Conservation (phyloP, 2,113 vertebrate species). For the Forbesichthys agassizii region DNA sequence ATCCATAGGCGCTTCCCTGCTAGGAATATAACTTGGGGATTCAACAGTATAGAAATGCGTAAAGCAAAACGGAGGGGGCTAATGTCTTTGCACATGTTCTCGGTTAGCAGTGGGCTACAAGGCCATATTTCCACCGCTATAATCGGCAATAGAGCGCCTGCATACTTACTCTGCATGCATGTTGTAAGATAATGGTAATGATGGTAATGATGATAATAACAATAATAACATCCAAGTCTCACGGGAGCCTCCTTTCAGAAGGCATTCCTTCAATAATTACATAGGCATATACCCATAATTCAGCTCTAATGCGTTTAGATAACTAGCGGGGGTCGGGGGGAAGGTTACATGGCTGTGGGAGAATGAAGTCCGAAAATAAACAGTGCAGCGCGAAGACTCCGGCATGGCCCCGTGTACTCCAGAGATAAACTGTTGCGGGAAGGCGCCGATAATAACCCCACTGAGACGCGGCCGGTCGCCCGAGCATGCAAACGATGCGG, state of each 20-base stretch:
- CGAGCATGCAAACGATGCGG: constrained; percentile 45
- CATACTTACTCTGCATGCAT: constrained; percentile 66
- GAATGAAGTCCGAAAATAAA: constrained; percentile 61
- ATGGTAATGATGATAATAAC: constrained; percentile 75
- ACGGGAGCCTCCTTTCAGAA: constrained; percentile 58
- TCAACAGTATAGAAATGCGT: neutral
- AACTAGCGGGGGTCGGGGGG: constrained; percentile 49
- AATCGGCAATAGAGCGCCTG: constrained; percentile 54
- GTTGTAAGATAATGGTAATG: constrained; percentile 57
- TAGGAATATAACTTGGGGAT: constrained; percentile 55
- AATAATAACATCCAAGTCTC: constrained; percentile 63
- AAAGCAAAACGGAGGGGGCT: constrained; percentile 14
- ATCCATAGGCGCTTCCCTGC: constrained; percentile 15
- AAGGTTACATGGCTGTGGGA: constrained; percentile 33
- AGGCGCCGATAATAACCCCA: constrained; percentile 46
- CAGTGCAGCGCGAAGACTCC: constrained; percentile 34
- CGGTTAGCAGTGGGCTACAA: constrained; percentile 32
- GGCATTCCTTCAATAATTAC: constrained; percentile 71
- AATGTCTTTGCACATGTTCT: constrained; percentile 44
- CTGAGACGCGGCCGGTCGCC: constrained; percentile 24
- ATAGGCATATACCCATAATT: constrained; percentile 67
- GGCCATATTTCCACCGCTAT: constrained; percentile 58
- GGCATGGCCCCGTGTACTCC: constrained; percentile 43
- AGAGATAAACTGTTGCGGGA: constrained; percentile 40
- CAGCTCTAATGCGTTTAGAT: constrained; percentile 59